Percentiles rank a stretch among this genome's conserved stretches.
Evolutionary conservation across 2,888 invertebrate genomes (phyloP).

Genomic region (Autographa gamma): DNA sequence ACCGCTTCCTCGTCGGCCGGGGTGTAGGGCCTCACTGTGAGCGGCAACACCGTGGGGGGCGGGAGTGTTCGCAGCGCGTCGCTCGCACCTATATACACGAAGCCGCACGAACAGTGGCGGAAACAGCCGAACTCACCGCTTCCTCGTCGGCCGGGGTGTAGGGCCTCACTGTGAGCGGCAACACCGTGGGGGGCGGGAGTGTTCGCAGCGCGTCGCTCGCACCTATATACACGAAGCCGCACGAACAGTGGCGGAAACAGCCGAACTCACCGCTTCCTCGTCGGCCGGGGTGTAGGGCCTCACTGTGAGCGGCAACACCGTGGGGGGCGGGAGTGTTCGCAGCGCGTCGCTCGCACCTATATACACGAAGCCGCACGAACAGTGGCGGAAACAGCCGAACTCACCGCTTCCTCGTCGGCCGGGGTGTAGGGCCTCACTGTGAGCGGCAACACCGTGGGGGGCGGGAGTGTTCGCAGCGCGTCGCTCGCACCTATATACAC

Average conservation of each 20-base stretch:
- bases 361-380: not conserved
- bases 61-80: not conserved
- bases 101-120: not conserved
- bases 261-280: not conserved
- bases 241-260: not conserved
- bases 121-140: conserved; percentile 68
- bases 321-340: not conserved
- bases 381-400: conserved; percentile 52
- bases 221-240: not conserved
- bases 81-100: not conserved
- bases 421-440: conserved; percentile 94
- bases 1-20: no score
- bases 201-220: no score
- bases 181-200: conserved; percentile 66
- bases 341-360: no score
- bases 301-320: no score
- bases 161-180: conserved; percentile 94
- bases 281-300: no score
- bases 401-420: conserved; percentile 89
- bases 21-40: no score
- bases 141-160: conserved; percentile 91
- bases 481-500: no score
- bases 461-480: conserved; percentile 91
- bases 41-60: no score
- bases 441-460: conserved; percentile 85